Evolutionary conservation across 2,797 vertebrate genomes (phyloP), one percentile per base, ranked within the genome.

Genomic region (Morelia viridis): DNA sequence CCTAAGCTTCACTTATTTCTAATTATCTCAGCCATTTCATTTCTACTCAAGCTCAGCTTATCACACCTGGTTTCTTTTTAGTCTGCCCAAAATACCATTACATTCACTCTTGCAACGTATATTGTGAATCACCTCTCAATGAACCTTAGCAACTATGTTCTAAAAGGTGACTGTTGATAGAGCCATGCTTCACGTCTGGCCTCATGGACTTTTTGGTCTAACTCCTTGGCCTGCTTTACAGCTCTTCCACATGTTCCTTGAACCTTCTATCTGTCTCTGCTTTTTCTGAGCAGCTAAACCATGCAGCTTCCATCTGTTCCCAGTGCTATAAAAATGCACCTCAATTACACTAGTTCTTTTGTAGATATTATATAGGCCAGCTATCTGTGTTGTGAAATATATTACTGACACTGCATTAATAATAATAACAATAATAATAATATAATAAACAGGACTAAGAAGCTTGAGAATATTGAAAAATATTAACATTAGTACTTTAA

Each of bases 311-410:
- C 53, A 86, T 71, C 31, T 85, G 2, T 41, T 35, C 13, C 17
- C 17, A 2, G 2, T 68, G 61, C 83, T 57, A 24, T 65, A 64
- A 85, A 50, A 84, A 84, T 7, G 24, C 26, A 24, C 17, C 28
- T 13, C 53, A 87, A 65, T 88, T 65, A 15, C n/a, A n/a, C 12
- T 76, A 83, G 4, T 28, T 31, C 3, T 62, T n/a, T 76, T 22
- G 15, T 71, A 86, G 31, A 11, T 90, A 93, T 87, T 91, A n/a
- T 19, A 26, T 17, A 6, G 61, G 85, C 4, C 84, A 0, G 22
- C 93, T 5, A 65, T 95, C 57, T 64, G 88, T 90, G 71, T 76
- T 60, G 56, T 22, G 24, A 83, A 80, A 58, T 22, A 26, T 46
- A 57, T 28, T 26, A 85, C 13, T 85, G 28, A 57, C 26, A 50